These are phyloP conservation scores for Phyllostomus discolor DNA, from an alignment of 2,113 vertebrate genomes.

Conservation along the genomic window DNA sequence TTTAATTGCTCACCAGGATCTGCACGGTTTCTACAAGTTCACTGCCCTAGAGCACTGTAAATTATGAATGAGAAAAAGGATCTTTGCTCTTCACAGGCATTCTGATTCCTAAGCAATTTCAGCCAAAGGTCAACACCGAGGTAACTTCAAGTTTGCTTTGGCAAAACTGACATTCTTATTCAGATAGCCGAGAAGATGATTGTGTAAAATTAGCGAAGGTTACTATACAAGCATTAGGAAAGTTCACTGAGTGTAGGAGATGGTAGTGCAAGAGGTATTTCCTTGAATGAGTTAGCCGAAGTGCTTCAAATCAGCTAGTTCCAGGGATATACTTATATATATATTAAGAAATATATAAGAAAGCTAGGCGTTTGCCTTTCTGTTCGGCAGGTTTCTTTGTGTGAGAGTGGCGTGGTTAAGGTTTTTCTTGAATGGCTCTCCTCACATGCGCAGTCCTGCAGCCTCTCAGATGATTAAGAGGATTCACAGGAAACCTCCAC, in stretches of 20 bases:
- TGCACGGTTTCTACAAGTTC: not conserved
- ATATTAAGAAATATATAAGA: not conserved
- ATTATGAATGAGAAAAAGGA: not conserved
- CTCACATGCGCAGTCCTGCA: slow-evolving; percentile 55
- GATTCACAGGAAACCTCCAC: slow-evolving; percentile 70
- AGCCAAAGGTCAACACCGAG: not conserved
- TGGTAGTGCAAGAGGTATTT: not conserved
- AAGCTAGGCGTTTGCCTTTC: slow-evolving; percentile 12
- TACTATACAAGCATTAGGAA: not conserved
- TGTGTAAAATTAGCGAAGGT: slow-evolving; percentile 13
- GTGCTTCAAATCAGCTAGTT: not conserved
- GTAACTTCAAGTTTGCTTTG: slow-evolving; percentile 2
- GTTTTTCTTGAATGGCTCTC: slow-evolving; percentile 69
- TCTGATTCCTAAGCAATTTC: not conserved
- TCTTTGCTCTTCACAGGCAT: not conserved
- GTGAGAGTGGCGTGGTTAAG: not conserved
- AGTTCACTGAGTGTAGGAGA: not conserved
- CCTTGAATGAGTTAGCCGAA: slow-evolving; percentile 6
- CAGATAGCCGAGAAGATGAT: not conserved
- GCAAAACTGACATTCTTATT: slow-evolving; percentile 28
- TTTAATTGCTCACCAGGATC: not conserved
- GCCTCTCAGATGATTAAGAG: slow-evolving; percentile 71
- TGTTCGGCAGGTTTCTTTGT: not conserved
- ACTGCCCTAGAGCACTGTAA: not conserved
- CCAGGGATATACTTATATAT: not conserved